Conservation (phyloP, 2,113 vertebrate species). For the Silurus asotus region DNA sequence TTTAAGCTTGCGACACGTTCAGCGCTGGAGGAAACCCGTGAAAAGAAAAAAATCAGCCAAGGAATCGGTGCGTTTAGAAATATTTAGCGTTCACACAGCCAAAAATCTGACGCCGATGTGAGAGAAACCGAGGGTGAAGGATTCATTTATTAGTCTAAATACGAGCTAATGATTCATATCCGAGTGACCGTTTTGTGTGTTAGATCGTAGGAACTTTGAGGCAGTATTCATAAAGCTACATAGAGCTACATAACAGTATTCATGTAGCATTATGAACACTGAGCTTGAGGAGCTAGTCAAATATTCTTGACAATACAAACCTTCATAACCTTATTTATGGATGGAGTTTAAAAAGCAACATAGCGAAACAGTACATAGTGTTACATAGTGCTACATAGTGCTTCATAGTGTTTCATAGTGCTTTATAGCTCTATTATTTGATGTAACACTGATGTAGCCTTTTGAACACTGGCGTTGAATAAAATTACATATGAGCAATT, state of each 20-base stretch:
- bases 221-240: background rate
- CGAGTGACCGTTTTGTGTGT: background rate
- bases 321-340: too few species aligned
- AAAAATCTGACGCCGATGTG: background rate
- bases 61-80: background rate
- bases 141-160: too few species aligned
- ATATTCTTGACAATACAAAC: too few species aligned
- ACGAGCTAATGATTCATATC: background rate
- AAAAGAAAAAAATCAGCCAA: background rate
- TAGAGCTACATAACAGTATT: background rate
- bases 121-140: background rate
- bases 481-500: background rate
- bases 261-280: background rate
- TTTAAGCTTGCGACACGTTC: background rate
- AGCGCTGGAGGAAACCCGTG: conserved; percentile 11
- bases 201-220: background rate
- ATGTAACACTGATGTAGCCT: background rate
- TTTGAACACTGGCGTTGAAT: background rate
- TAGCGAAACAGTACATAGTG: background rate
- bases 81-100: background rate
- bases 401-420: background rate
- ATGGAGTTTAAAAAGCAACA: too few species aligned
- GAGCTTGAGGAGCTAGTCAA: background rate
- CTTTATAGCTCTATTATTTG: background rate
- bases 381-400: background rate